These are phyloP conservation scores for Tachystola acroxantha DNA, from an alignment of 2,888 invertebrate genomes.

Conservation along the genomic window DNA sequence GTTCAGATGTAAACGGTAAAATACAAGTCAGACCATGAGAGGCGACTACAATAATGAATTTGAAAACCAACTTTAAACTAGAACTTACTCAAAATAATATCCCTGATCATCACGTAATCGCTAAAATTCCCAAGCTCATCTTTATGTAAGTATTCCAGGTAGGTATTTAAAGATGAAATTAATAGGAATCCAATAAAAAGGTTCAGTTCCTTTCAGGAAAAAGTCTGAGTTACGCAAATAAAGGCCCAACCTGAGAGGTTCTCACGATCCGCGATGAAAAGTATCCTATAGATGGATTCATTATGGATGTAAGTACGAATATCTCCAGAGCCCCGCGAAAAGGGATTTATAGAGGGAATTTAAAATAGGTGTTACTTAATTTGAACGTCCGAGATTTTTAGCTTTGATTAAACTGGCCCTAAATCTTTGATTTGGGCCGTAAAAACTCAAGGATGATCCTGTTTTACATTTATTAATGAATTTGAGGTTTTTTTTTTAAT, in stretches of 20 bases:
- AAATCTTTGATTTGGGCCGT: not conserved
- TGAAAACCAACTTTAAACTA: too few species aligned
- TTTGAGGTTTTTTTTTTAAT: too few species aligned
- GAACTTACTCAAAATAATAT: too few species aligned
- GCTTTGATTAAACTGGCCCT: not conserved
- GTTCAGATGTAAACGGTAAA: too few species aligned
- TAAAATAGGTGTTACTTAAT: not conserved
- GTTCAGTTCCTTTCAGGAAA: not conserved
- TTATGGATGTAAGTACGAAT: not conserved
- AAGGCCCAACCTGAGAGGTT: not conserved
- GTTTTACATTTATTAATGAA: not conserved
- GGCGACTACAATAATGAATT: too few species aligned
- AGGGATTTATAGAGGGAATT: not conserved
- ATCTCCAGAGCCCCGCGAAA: not conserved
- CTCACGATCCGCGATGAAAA: conserved; percentile 1
- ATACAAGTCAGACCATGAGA: too few species aligned
- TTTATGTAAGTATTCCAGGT: not conserved
- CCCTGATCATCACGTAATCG: too few species aligned
- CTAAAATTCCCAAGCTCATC: too few species aligned
- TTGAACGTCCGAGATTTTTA: not conserved
- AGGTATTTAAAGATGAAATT: conserved; percentile 2
- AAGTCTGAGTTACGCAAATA: conserved; percentile 2
- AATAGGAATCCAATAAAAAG: conserved; percentile 3
- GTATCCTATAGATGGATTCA: not conserved
- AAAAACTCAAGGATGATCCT: not conserved